Evolutionary conservation across 2,113 vertebrate genomes (phyloP).

Genomic region (Trichomycterus rosablanca): DNA sequence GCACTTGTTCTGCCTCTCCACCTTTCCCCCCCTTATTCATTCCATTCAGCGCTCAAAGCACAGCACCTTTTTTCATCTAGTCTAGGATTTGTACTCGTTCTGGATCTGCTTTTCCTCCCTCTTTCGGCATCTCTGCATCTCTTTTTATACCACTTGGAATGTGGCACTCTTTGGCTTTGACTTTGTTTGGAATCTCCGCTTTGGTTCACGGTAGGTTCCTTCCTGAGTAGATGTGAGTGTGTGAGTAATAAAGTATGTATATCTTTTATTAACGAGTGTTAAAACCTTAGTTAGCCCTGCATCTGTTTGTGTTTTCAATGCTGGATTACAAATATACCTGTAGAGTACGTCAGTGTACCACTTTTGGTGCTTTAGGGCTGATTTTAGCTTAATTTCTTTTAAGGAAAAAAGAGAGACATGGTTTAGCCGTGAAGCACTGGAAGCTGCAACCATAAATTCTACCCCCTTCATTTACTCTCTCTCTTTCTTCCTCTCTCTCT

Average conservation of each 20-base stretch:
- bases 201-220: constrained; percentile 67
- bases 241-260: constrained; percentile 10
- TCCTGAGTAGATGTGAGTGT: constrained; percentile 12
- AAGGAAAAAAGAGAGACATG: constrained; percentile 24
- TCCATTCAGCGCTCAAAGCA: constrained; percentile 51
- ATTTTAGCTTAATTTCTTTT: constrained; percentile 7
- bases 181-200: constrained; percentile 66
- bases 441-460: constrained; percentile 45
- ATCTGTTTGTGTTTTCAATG: neutral
- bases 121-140: constrained; percentile 37
- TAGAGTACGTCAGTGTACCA: constrained; percentile 12
- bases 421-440: constrained; percentile 37
- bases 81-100: constrained; percentile 6
- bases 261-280: constrained; percentile 7
- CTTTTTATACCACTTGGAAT: constrained; percentile 59
- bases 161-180: constrained; percentile 67
- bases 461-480: neutral
- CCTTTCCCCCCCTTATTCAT: constrained; percentile 43
- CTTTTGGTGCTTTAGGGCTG: neutral
- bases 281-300: too few relatives aligned
- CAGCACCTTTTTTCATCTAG: constrained; percentile 52
- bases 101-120: constrained; percentile 29
- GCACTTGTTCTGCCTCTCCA: constrained; percentile 36
- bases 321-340: constrained; percentile 51
- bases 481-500: neutral